Conservation (phyloP, 2,797 vertebrate species). For the Myotis myotis region DNA sequence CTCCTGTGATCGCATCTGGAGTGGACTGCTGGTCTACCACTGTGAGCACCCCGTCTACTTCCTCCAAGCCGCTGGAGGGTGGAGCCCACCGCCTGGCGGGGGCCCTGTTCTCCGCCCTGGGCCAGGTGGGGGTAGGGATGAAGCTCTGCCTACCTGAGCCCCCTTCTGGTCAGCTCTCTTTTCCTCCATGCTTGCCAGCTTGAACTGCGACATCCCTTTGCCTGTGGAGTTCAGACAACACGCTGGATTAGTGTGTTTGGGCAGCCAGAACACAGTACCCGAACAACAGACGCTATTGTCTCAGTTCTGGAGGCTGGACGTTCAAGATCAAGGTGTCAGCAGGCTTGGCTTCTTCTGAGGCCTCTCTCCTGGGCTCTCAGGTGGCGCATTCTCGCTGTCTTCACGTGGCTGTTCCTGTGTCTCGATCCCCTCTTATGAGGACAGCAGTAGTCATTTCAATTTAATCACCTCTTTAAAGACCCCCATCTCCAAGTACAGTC, state of each 20-base stretch:
- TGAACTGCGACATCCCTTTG: background rate
- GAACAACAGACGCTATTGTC: background rate
- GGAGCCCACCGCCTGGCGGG: background rate
- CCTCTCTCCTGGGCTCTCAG: background rate
- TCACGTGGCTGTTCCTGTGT: background rate
- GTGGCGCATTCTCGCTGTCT: accelerated
- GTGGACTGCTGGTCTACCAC: background rate
- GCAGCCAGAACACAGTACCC: background rate
- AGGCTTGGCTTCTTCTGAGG: background rate
- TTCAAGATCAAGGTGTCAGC: background rate
- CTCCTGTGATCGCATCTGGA: background rate
- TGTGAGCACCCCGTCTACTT: background rate
- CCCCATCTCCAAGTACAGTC: background rate
- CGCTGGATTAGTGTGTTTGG: no score
- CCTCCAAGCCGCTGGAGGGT: background rate
- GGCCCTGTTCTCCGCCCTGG: background rate
- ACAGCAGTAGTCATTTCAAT: background rate
- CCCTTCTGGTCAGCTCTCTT: background rate
- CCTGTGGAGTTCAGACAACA: background rate
- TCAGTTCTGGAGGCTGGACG: background rate
- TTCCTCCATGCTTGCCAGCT: background rate
- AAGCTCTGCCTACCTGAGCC: background rate
- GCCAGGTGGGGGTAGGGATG: accelerated
- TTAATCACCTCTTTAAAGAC: background rate
- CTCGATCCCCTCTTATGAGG: background rate